These are phyloP conservation scores for Cottus gobio DNA, from an alignment of 2,113 vertebrate genomes.

Conservation along the genomic window DNA sequence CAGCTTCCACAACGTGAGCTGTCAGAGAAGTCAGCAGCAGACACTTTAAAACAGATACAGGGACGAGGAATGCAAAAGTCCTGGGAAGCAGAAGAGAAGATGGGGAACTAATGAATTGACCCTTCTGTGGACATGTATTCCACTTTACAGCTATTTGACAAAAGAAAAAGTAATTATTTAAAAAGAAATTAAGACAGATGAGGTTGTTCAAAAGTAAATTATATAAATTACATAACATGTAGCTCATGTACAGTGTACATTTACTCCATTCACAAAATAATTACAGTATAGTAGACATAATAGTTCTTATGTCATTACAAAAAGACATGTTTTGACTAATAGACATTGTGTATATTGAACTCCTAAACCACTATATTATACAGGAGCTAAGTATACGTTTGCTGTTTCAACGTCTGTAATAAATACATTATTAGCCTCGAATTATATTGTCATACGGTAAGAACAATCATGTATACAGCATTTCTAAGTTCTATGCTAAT, in stretches of 20 bases:
- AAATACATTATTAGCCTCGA: background rate
- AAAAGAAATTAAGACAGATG: background rate
- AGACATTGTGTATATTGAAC: background rate
- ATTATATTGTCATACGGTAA: background rate
- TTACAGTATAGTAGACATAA: background rate
- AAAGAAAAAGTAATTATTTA: background rate
- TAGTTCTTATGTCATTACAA: background rate
- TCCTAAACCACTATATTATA: background rate
- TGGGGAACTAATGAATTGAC: constrained; percentile 22
- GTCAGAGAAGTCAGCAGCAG: constrained; percentile 25
- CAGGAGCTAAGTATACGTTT: background rate
- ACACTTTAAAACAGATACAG: constrained; percentile 26
- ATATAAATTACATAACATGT: background rate
- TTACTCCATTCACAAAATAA: background rate
- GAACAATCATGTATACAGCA: background rate
- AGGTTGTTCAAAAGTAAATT: background rate
- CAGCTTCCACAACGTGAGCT: constrained; percentile 22
- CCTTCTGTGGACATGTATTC: constrained; percentile 3
- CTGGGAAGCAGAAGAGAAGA: constrained; percentile 23
- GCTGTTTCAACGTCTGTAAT: background rate
- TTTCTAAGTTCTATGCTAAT: background rate
- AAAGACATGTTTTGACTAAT: background rate
- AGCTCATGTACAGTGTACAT: background rate
- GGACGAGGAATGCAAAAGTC: constrained; percentile 35
- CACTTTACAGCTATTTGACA: background rate